Evolutionary conservation across 64 coral and sea anemone species (phyloP).

Genomic region (Montipora foliosa): DNA sequence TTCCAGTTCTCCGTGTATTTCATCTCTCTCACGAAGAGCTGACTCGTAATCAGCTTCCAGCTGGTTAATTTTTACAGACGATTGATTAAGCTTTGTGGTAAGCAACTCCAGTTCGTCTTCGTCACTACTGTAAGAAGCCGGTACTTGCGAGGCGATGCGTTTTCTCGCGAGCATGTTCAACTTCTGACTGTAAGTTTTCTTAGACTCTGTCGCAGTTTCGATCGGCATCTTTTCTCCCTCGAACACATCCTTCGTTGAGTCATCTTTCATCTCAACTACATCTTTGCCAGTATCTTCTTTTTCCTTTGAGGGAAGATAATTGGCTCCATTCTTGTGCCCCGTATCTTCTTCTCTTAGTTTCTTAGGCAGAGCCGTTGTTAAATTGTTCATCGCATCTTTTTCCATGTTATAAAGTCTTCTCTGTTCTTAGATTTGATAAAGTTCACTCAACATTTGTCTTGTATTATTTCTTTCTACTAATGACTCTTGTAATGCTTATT

Average conservation of each 20-base stretch:
- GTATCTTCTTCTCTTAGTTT: constrained; percentile 51
- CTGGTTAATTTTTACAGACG: constrained; percentile 73
- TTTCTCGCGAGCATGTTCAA: constrained; percentile 71
- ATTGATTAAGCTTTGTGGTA: constrained; percentile 64
- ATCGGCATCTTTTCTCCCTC: constrained; percentile 44
- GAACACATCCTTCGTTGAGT: constrained; percentile 9
- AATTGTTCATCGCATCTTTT: too few relatives aligned
- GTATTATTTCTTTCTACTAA: too few relatives aligned
- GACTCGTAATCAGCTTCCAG: constrained; percentile 74
- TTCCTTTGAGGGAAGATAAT: constrained; percentile 31
- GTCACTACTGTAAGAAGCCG: constrained; percentile 59
- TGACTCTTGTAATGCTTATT: neutral
- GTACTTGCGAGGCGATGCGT: constrained; percentile 64
- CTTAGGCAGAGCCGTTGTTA: neutral
- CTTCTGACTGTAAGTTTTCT: constrained; percentile 53
- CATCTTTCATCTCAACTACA: constrained; percentile 30
- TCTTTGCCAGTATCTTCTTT: constrained; percentile 45
- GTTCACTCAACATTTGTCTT: too few relatives aligned
- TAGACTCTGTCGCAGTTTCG: neutral
- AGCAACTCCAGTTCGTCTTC: constrained; percentile 64
- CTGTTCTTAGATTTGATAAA: too few relatives aligned
- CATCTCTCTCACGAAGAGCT: constrained; percentile 76
- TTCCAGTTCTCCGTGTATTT: constrained; percentile 72
- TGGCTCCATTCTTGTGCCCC: constrained; percentile 20
- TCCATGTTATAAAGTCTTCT: too few relatives aligned